Evolutionary conservation across 2,888 invertebrate genomes (phyloP).

Genomic region (Sphaeridia pumilis): DNA sequence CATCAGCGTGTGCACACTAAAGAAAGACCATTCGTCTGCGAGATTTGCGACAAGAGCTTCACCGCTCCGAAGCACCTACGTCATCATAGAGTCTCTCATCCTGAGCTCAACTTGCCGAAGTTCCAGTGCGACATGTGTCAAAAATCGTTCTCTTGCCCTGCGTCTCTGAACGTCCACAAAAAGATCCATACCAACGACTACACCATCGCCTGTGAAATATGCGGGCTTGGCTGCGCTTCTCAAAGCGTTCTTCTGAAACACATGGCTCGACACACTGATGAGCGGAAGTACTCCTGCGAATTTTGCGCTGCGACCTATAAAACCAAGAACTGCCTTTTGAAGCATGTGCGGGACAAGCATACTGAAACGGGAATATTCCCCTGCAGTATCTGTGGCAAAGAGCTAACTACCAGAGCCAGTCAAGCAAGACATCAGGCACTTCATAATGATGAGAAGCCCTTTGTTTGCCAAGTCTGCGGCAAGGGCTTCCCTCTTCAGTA

Average conservation of each 20-base stretch:
- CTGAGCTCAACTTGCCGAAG: constrained; percentile 1
- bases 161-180: not conserved
- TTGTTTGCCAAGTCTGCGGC: not conserved
- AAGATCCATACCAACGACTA: not conserved
- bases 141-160: not conserved
- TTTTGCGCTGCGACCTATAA: not conserved
- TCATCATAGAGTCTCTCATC: not conserved
- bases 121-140: not conserved
- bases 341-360: constrained; percentile 2
- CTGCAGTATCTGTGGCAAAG: not conserved
- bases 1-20: not conserved
- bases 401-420: not conserved
- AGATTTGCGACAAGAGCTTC: not conserved
- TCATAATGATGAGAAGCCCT: not conserved
- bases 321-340: not conserved
- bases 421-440: not conserved
- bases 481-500: constrained; percentile 1
- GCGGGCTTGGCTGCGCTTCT: not conserved
- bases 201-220: not conserved
- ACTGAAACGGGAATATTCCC: not conserved
- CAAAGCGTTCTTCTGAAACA: not conserved
- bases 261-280: constrained; percentile 1
- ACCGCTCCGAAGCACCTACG: constrained; percentile 5
- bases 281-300: not conserved
- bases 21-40: constrained; percentile 1